A percentile compares a stretch with the other conserved stretches of the same genome.
phyloP scores from a whole-genome alignment of 2,888 invertebrate species.

The Galerucella pusilla region DNA sequence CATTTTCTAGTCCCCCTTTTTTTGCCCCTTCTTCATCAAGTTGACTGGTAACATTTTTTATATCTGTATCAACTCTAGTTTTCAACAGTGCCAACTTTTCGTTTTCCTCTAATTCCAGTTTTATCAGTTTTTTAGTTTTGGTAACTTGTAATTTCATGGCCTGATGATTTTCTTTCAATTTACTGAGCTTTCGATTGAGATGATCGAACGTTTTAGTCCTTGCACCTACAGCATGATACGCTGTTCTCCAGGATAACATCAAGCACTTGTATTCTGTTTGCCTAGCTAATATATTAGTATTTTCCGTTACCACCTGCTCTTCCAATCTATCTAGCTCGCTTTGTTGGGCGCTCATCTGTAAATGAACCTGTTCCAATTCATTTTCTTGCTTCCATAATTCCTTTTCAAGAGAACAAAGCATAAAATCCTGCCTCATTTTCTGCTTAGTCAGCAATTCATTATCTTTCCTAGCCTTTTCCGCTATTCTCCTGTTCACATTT shows the following conservation, averaged over 20 bases:
- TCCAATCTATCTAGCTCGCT: slow-evolving; percentile 71
- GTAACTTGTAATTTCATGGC: slow-evolving; percentile 68
- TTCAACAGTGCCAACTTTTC: slow-evolving; percentile 73
- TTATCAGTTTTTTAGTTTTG: slow-evolving; percentile 73
- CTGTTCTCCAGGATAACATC: slow-evolving; percentile 79
- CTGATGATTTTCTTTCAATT: slow-evolving; percentile 64
- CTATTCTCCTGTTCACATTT: slow-evolving; percentile 72
- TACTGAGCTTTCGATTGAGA: slow-evolving; percentile 67
- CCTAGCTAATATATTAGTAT: slow-evolving; percentile 77
- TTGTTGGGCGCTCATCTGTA: slow-evolving; percentile 75
- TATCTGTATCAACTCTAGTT: slow-evolving; percentile 70
- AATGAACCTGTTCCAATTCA: slow-evolving; percentile 72
- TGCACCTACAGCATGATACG: slow-evolving; percentile 76
- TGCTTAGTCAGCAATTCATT: slow-evolving; percentile 69
- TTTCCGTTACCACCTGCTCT: slow-evolving; percentile 74
- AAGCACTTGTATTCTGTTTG: slow-evolving; percentile 77
- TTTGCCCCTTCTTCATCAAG: slow-evolving; percentile 69
- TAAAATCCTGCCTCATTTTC: slow-evolving; percentile 68
- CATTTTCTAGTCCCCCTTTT: slow-evolving; percentile 66
- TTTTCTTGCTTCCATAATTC: slow-evolving; percentile 78
- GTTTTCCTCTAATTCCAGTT: slow-evolving; percentile 75
- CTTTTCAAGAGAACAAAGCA: slow-evolving; percentile 73
- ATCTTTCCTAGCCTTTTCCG: slow-evolving; percentile 72
- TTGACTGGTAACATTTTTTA: slow-evolving; percentile 64
- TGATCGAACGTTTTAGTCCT: slow-evolving; percentile 75